A percentile compares a stretch with the other conserved stretches of the same genome.
Conservation (phyloP, 2,888 invertebrate species). For the Ochropleura leucogaster region DNA sequence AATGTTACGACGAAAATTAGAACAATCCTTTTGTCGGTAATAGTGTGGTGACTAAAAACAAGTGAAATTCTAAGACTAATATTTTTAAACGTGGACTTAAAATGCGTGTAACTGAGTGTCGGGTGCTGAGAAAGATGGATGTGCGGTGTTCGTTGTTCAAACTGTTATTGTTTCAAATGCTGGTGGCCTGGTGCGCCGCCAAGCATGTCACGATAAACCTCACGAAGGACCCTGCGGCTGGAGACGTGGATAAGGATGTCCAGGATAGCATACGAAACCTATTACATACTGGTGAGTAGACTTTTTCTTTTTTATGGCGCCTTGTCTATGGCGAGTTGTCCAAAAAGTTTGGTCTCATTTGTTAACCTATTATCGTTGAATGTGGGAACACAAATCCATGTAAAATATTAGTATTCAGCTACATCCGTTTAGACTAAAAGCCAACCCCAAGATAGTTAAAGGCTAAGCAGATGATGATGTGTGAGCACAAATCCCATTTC, state of each 20-base stretch:
- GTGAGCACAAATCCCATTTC: too few relatives aligned
- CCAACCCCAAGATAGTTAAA: too few relatives aligned
- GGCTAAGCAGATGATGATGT: too few relatives aligned
- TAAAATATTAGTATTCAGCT: too few relatives aligned
- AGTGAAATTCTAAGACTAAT: conserved; percentile 63
- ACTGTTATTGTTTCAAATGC: conserved; percentile 85
- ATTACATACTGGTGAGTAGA: conserved; percentile 83
- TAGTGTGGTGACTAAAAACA: conserved; percentile 58
- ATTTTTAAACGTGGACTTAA: conserved; percentile 70
- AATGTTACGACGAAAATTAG: conserved; percentile 64
- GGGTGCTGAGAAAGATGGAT: conserved; percentile 84
- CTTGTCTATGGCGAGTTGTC: background rate
- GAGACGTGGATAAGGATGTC: conserved; percentile 74
- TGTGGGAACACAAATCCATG: background rate
- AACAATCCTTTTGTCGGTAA: conserved; percentile 62
- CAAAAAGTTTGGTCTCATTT: background rate
- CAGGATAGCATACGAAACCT: conserved; percentile 85
- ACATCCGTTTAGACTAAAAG: too few relatives aligned
- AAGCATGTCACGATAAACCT: conserved; percentile 80
- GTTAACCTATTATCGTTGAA: background rate
- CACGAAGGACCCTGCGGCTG: conserved; percentile 68
- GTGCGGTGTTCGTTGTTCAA: conserved; percentile 86
- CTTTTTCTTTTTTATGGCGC: background rate
- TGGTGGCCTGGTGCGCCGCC: conserved; percentile 85
- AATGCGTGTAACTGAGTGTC: conserved; percentile 80